These are phyloP conservation scores for Micrasema longulum DNA, from an alignment of 1,140 invertebrate genomes.

Conservation along the genomic window DNA sequence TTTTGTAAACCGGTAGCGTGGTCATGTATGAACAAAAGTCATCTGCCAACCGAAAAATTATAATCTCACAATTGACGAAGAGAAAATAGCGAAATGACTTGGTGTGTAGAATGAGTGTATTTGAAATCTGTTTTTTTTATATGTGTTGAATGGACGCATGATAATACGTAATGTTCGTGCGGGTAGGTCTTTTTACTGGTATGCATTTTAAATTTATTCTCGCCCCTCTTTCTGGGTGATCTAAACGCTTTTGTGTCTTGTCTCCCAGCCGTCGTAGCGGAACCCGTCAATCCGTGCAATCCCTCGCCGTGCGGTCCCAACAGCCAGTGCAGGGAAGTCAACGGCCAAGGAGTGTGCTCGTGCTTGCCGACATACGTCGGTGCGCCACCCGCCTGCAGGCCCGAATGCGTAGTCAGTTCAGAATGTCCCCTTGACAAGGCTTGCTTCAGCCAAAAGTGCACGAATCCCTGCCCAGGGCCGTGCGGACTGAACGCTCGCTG, in stretches of 20 bases:
- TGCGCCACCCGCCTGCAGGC: slow-evolving; percentile 78
- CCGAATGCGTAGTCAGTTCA: slow-evolving; percentile 77
- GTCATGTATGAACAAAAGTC: too few species aligned
- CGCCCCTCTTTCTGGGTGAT: too few species aligned
- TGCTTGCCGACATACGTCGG: slow-evolving; percentile 79
- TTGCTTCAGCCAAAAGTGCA: slow-evolving; percentile 77
- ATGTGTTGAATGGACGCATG: too few species aligned
- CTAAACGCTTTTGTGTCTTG: slow-evolving; percentile 72
- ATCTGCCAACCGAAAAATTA: too few species aligned
- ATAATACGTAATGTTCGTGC: too few species aligned
- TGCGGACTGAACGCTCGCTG: slow-evolving; percentile 85
- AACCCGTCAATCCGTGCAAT: slow-evolving; percentile 68
- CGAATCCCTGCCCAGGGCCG: slow-evolving; percentile 77
- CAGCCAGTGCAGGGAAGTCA: slow-evolving; percentile 75
- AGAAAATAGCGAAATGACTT: too few species aligned
- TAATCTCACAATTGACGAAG: too few species aligned
- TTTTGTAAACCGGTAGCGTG: too few species aligned
- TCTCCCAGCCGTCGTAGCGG: slow-evolving; percentile 58
- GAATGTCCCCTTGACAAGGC: slow-evolving; percentile 77
- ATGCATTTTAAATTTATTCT: too few species aligned
- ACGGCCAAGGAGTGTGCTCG: slow-evolving; percentile 76
- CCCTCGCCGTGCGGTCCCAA: slow-evolving; percentile 80
- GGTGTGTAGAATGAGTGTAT: too few species aligned
- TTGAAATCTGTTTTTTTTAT: too few species aligned
- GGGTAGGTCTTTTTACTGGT: too few species aligned